phyloP scores from a whole-genome alignment of 2,888 invertebrate species.

The Drosophila leonis region DNA sequence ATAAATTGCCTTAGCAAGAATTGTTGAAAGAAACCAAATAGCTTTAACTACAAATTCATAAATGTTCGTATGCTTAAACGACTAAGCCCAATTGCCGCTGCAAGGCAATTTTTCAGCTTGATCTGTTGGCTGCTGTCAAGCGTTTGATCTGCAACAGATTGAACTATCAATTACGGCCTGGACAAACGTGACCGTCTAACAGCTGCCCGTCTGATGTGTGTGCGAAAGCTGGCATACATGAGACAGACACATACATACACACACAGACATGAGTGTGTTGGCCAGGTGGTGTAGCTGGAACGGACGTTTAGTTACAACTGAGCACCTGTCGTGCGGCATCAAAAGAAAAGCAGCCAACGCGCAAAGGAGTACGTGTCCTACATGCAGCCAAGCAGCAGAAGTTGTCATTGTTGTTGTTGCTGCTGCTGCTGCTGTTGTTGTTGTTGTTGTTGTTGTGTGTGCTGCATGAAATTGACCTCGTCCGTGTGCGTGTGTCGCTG shows the following conservation, averaged over 20 bases:
- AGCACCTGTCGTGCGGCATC: slow-evolving; percentile 74
- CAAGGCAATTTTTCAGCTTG: slow-evolving; percentile 78
- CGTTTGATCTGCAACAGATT: slow-evolving; percentile 81
- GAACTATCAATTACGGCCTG: slow-evolving; percentile 78
- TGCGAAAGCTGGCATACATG: slow-evolving; percentile 18
- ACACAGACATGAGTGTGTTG: slow-evolving; percentile 10
- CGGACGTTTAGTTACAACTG: slow-evolving; percentile 80
- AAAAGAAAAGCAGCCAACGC: slow-evolving; percentile 45
- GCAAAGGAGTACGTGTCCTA: slow-evolving; percentile 67
- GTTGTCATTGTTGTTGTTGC: slow-evolving; percentile 19
- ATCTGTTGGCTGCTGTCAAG: slow-evolving; percentile 80
- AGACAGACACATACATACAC: slow-evolving; percentile 19
- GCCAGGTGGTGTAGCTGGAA: slow-evolving; percentile 62
- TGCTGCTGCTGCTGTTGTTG: slow-evolving; percentile 38
- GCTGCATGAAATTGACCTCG: slow-evolving; percentile 79
- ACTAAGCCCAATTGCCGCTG: slow-evolving; percentile 11
- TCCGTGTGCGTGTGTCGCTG: slow-evolving; percentile 64
- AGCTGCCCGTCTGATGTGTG: slow-evolving; percentile 40
- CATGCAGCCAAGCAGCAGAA: slow-evolving; percentile 49
- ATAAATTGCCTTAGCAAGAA: not conserved
- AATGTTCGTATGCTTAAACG: not conserved
- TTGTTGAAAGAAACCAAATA: not conserved
- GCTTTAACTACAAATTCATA: slow-evolving; percentile 1
- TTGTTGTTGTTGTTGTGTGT: slow-evolving; percentile 38
- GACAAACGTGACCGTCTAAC: slow-evolving; percentile 72